These are phyloP conservation scores for Paedocypris sp. DNA, from an alignment of 2,113 vertebrate species.

Conservation along the genomic window DNA sequence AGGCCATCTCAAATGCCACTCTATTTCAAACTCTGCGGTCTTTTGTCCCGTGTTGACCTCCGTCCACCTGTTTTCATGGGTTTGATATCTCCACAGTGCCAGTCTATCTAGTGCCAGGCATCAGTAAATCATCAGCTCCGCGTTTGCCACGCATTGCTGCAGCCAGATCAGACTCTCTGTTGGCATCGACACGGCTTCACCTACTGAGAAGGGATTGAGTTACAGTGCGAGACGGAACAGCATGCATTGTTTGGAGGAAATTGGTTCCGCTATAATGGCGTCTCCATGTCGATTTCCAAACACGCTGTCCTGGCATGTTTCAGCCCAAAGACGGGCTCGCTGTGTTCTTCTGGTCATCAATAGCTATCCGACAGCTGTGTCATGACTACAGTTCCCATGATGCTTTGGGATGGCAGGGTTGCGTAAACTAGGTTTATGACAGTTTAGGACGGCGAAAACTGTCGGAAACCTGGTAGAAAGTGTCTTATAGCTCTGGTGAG, in stretches of 20 bases:
- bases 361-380: constrained; percentile 58
- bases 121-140: constrained; percentile 44
- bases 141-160: constrained; percentile 49
- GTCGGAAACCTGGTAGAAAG: too few relatives aligned
- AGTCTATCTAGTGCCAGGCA: background rate
- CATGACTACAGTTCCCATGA: constrained; percentile 25
- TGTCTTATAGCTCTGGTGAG: too few relatives aligned
- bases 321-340: too few relatives aligned
- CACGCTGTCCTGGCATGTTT: background rate
- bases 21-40: constrained; percentile 15
- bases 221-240: background rate
- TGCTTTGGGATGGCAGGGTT: constrained; percentile 12
- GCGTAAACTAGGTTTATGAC: too few relatives aligned
- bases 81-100: background rate
- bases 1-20: too few relatives aligned
- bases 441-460: too few relatives aligned
- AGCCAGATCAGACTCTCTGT: constrained; percentile 38
- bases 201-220: constrained; percentile 17
- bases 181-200: constrained; percentile 36
- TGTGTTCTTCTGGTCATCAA: constrained; percentile 54
- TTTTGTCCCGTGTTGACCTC: constrained; percentile 25
- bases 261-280: background rate
- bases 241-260: background rate
- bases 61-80: constrained; percentile 31
- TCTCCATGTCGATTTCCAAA: background rate